Evolutionary conservation across 2,888 invertebrate genomes (phyloP).

Genomic region (Metellina segmentata): DNA sequence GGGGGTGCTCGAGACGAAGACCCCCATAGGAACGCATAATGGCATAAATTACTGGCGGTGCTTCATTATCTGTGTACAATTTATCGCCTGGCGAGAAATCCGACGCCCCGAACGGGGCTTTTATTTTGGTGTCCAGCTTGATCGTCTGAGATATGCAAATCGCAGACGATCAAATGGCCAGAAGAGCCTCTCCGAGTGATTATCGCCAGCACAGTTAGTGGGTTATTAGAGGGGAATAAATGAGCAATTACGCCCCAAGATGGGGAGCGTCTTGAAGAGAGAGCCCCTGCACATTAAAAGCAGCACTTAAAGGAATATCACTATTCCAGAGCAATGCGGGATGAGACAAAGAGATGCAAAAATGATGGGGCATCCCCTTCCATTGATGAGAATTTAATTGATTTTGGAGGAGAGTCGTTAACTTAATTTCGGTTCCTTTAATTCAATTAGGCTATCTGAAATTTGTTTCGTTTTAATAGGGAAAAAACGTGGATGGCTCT

Average conservation of each 20-base stretch:
- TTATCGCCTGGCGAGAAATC: constrained; percentile 63
- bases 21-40: too few relatives aligned
- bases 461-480: neutral
- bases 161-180: constrained; percentile 30
- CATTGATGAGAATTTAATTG: constrained; percentile 35
- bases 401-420: constrained; percentile 21
- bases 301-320: constrained; percentile 31
- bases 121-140: constrained; percentile 48
- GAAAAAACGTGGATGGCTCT: neutral
- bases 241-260: constrained; percentile 69
- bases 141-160: constrained; percentile 48
- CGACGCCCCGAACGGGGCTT: constrained; percentile 55
- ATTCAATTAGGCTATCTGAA: neutral
- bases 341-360: neutral
- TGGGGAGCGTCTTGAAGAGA: constrained; percentile 16
- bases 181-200: constrained; percentile 32
- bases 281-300: constrained; percentile 24
- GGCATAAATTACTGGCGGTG: constrained; percentile 52
- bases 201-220: constrained; percentile 51
- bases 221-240: constrained; percentile 67
- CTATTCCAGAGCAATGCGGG: constrained; percentile 14
- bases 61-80: constrained; percentile 54
- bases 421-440: constrained; percentile 17
- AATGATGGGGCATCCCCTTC: constrained; percentile 4
- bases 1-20: too few relatives aligned